Percentiles rank a stretch among this genome's conserved stretches.
Evolutionary conservation across 30 jellyfish, hydroid and myxozoan species (phyloP).

Genomic region (Aurelia sp.): DNA sequence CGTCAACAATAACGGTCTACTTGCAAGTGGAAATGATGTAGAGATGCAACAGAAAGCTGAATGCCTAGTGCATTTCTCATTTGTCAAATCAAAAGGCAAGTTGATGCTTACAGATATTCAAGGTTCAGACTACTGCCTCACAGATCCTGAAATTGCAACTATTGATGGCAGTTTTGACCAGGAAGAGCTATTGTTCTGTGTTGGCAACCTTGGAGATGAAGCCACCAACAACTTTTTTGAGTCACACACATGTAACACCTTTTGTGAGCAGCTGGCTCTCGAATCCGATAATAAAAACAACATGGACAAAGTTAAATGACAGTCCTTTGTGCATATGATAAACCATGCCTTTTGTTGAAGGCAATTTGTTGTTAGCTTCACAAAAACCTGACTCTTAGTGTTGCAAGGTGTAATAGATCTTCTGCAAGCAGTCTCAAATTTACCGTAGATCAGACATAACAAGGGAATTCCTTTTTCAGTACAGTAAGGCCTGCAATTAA

Average conservation of each 20-base stretch:
- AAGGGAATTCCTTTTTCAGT: no score
- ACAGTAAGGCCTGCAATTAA: no score
- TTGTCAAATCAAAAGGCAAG: constrained; percentile 10
- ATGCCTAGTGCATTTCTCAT: constrained; percentile 34
- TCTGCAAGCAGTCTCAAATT: no score
- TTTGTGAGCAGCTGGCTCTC: constrained; percentile 4
- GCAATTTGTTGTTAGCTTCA: no score
- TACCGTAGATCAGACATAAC: no score
- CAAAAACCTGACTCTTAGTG: no score
- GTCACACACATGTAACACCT: background rate
- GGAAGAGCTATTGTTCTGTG: constrained; percentile 27
- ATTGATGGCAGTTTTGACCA: constrained; percentile 39
- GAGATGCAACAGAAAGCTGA: constrained; percentile 38
- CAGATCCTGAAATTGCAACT: constrained; percentile 37
- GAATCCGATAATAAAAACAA: background rate
- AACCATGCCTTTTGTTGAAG: no score
- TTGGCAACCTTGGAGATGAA: constrained; percentile 17
- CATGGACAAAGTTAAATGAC: no score
- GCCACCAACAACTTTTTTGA: constrained; percentile 20
- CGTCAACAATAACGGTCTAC: constrained; percentile 24
- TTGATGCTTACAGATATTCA: constrained; percentile 19
- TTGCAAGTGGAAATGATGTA: background rate
- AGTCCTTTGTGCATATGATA: no score
- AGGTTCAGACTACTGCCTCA: constrained; percentile 31
- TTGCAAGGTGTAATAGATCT: no score